Evolutionary conservation across 2,113 vertebrate genomes (phyloP), one percentile per base, ranked within the genome.

Genomic region (Tinamus guttatus): DNA sequence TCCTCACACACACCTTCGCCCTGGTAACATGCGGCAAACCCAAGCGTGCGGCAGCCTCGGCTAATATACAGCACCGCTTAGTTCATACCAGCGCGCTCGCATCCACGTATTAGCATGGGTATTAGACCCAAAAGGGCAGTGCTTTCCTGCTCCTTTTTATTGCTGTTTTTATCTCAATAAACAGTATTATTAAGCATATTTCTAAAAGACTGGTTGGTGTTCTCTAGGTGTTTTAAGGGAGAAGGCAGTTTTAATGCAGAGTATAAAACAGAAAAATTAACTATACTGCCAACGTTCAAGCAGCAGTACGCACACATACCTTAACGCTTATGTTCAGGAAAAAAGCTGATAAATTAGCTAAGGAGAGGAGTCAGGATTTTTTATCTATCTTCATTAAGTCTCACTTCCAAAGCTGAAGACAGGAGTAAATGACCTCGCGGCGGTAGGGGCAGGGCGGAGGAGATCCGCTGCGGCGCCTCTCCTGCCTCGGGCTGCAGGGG

Each of bases 341-440:
- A 85, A 92, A 94, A 91, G 58, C 32, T 8, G 5, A 77, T 90
- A 94, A 92, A 95, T 86, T 77, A 94, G 77, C 84, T 90, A 82
- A 81, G 56, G 47, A 93, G 58, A 94, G 6, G 56, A 93, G 76
- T 85, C 75, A 94, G 40, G 49, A 28, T 47, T 75, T 59, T 63
- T 38, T 73, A 90, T 91, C 74, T 63, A 58, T 92, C 95, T 93
- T 91, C 86, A 85, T 92, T 83, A 93, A 89, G 56, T 76, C 69
- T 93, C 70, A 76, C 68, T 96, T 92, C 67, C 82, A 94, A 93
- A 79, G 83, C 75, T 70, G 68, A 76, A 92, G 89, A 88, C 40
- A 6, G 34, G 62, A 92, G 68, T 89, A 95, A 95, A 96, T 89
- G 62, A 91, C 34, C 36, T 43, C 84, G 36, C 22, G 38, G 81